A percentile compares a stretch with the other conserved stretches of the same genome.
phyloP scores from a whole-genome alignment of 2,888 invertebrate species.

The Slavum lentiscoides region DNA sequence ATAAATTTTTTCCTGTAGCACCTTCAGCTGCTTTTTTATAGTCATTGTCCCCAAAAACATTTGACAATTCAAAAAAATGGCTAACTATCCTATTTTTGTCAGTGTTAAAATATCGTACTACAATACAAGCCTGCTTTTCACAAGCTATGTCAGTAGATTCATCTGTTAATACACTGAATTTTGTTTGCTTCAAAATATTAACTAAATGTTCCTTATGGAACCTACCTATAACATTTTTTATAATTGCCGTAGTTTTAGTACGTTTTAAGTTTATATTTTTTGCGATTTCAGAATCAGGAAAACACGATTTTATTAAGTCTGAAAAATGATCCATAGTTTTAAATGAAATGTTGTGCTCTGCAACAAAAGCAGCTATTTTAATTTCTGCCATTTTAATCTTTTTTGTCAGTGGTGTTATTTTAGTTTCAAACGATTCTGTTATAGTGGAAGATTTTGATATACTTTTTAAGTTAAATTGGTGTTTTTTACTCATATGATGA shows the following conservation, averaged over 20 bases:
- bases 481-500: not conserved
- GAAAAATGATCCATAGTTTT: conserved; percentile 54
- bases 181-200: conserved; percentile 39
- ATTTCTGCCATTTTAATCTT: conserved; percentile 55
- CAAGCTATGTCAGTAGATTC: conserved; percentile 13
- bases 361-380: conserved; percentile 55
- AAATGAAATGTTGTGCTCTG: conserved; percentile 55
- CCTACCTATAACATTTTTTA: conserved; percentile 57
- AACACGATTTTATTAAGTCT: conserved; percentile 51
- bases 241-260: conserved; percentile 54
- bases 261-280: conserved; percentile 53
- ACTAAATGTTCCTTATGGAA: conserved; percentile 56
- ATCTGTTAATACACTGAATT: conserved; percentile 55
- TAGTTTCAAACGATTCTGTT: not conserved
- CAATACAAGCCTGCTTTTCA: conserved; percentile 3
- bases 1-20: conserved; percentile 21
- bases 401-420: not conserved
- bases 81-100: conserved; percentile 6
- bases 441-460: not conserved
- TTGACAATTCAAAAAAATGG: conserved; percentile 28
- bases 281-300: conserved; percentile 55
- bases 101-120: conserved; percentile 29
- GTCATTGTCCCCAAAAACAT: not conserved
- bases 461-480: not conserved
- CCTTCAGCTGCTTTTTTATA: not conserved